Base-by-base conservation (phyloP, 2,797 vertebrate species). In the Pachyuromys duprasi region DNA sequence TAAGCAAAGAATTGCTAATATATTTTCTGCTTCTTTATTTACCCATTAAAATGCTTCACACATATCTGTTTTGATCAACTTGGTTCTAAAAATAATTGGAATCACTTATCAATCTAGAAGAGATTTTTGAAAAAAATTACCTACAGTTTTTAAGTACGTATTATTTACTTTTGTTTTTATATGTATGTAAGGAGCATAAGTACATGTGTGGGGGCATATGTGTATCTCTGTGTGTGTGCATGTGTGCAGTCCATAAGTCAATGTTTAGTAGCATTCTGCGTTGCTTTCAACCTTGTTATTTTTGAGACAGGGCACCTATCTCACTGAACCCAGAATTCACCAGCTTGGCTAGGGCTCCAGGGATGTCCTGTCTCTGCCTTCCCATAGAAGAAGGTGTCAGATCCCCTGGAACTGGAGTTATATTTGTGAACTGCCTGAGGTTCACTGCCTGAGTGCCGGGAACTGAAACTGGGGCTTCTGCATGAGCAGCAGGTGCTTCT, bases 41-140 rank as follows among this genome's bases (percentile, higher is more conserved):
- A 81, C 60, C 26, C n/a, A 79, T 95, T 4, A 45, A 95, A 87
- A 74, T 81, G 13, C 87, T 80, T 70, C 74, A 83, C 39, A 70
- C 67, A 88, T 60, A 88, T 69, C 67, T 92, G 57, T 78, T 95
- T 93, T 83, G 5, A 94, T 92, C n/a, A 90, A 87, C 26, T 81
- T 67, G 60, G 31, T 36, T 84, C 36, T 92, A 90, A 90, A 95
- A 63, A 53, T 94, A 13, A 78, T 1, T 63, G 0, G 36, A 93
- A 82, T 84, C 49, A 78, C 82, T 80, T 80, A 57, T 60, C 33
- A 57, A 74, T 20, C 60, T 78, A 90, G 60, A 95, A 93, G 49
- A 65, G 18, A 33, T 18, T 53, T 33, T 93, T 70, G 12, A 20
- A 93, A 33, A 70, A 90, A 84, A 72, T 76, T 92, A 96, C 13